phyloP scores from a whole-genome alignment of 2,888 invertebrate genomes.

The Holacanthella duospinosa region DNA sequence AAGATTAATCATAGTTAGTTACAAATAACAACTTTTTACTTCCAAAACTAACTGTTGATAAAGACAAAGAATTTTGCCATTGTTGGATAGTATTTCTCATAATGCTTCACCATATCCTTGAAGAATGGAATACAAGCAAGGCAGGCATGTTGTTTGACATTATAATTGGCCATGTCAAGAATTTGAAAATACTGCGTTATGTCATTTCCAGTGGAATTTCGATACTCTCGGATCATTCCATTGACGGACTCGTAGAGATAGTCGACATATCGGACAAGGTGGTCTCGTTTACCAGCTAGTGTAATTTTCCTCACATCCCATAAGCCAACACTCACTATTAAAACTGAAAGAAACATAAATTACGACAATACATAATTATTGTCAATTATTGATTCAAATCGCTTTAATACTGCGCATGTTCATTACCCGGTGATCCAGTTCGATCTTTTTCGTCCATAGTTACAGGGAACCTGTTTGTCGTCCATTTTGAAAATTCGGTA shows the following conservation, averaged over 20 bases:
- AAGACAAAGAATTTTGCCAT: background rate
- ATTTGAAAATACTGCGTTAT: background rate
- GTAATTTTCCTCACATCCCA: background rate
- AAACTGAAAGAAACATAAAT: background rate
- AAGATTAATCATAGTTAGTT: background rate
- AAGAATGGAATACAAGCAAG: background rate
- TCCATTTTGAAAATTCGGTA: background rate
- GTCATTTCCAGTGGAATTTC: background rate
- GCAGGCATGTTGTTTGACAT: background rate
- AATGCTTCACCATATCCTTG: background rate
- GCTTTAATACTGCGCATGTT: no score
- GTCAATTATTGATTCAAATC: no score
- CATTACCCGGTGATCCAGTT: background rate
- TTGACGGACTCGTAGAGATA: background rate
- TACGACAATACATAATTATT: background rate
- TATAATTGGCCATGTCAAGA: background rate
- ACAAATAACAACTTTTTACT: background rate
- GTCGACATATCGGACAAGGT: background rate
- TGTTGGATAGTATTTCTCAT: background rate
- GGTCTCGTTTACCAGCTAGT: background rate
- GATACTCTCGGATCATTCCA: background rate
- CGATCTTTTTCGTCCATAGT: background rate
- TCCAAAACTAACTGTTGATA: background rate
- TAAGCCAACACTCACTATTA: background rate
- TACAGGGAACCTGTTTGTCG: background rate